Conservation (phyloP, 2,797 vertebrate genomes). For the Thalassophryne amazonica region DNA sequence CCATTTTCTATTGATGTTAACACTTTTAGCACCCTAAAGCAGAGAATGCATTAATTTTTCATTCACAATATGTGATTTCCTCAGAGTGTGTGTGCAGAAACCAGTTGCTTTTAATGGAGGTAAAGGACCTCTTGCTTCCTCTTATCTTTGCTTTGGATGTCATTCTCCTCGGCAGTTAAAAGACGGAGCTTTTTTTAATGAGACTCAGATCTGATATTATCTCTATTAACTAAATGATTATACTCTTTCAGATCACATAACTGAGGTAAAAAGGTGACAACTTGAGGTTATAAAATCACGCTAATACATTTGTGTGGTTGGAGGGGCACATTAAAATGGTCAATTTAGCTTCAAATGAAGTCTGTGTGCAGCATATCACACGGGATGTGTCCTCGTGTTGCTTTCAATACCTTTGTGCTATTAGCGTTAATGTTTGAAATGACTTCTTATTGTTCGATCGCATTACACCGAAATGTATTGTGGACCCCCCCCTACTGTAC, state of each 20-base stretch:
- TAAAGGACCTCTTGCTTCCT: constrained; percentile 17
- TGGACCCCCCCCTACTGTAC: constrained; percentile 12
- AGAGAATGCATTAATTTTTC: constrained; percentile 43
- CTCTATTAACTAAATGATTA: constrained; percentile 58
- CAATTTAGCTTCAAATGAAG: constrained; percentile 65
- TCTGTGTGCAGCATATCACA: constrained; percentile 38
- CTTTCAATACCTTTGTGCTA: constrained; percentile 51
- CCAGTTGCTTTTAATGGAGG: constrained; percentile 36
- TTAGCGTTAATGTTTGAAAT: constrained; percentile 47
- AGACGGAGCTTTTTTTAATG: constrained; percentile 49
- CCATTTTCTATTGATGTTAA: constrained; percentile 37
- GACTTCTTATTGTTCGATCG: constrained; percentile 25
- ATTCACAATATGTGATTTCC: constrained; percentile 29
- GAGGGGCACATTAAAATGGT: constrained; percentile 54
- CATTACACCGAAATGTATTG: constrained; percentile 8
- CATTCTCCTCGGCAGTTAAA: constrained; percentile 36
- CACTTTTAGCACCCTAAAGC: constrained; percentile 46
- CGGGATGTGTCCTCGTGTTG: constrained; percentile 40
- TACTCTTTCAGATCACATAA: constrained; percentile 41
- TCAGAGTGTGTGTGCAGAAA: constrained; percentile 27
- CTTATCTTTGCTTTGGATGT: constrained; percentile 35
- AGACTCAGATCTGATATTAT: constrained; percentile 55
- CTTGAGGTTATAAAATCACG: constrained; percentile 43
- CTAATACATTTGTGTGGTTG: constrained; percentile 56
- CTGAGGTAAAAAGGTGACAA: constrained; percentile 52